Percentiles rank a stretch among this genome's conserved stretches.
Evolutionary conservation across 2,113 vertebrate species (phyloP).

Genomic region (Grus americana): DNA sequence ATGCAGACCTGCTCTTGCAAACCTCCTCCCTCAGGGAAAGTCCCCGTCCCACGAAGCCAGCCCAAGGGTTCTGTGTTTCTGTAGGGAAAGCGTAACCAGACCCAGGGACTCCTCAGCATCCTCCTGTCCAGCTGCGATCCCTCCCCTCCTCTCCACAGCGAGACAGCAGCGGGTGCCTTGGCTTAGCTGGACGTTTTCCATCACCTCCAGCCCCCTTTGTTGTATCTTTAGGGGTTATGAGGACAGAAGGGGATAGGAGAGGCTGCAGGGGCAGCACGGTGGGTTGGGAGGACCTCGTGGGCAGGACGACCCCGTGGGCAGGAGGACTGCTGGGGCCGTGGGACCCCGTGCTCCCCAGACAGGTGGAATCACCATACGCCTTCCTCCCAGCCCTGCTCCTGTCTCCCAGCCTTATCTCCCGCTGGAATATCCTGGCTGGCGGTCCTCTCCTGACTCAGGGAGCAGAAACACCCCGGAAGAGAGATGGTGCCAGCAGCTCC

Average conservation of each 20-base stretch:
- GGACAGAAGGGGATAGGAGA: accelerated
- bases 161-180: neutral
- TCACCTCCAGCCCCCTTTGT: neutral
- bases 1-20: neutral
- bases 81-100: neutral
- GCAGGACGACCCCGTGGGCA: neutral
- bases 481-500: neutral
- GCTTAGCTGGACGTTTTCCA: neutral
- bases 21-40: neutral
- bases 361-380: neutral
- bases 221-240: neutral
- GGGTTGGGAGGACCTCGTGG: neutral
- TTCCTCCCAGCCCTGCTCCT: accelerated
- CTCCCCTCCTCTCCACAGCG: accelerated
- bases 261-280: neutral
- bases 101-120: neutral
- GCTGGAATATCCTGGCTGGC: neutral
- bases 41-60: neutral
- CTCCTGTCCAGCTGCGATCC: neutral
- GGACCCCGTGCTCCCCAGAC: neutral
- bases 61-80: neutral
- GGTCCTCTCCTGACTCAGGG: neutral
- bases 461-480: neutral
- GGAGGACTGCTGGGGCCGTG: too few species aligned
- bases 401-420: neutral